Evolutionary conservation across 2,888 invertebrate species (phyloP), one percentile per base, ranked within the genome.

Genomic region (Gastrophysa polygoni): DNA sequence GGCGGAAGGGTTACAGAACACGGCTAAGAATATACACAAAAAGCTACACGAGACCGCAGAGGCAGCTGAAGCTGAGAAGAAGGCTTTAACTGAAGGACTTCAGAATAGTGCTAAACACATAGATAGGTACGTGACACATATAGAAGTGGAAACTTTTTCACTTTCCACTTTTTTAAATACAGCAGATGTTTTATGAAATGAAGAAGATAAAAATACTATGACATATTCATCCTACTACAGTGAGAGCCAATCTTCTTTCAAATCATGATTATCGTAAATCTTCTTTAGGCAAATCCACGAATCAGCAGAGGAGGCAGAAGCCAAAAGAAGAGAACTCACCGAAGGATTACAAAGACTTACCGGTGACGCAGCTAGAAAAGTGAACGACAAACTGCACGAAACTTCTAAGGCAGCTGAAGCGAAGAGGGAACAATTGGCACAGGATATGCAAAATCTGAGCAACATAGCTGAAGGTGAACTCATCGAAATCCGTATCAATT

Each of bases 331-430:
- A 24, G 57, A 81, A 82, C 84, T 81, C 32, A 78, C 79, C 44
- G 73, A 76, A 34, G 79, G 79, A 73, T 32, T 38, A 32, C 80
- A 2, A 77, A 80, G 58, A 79, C 75, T 3, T 47, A 63, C 67
- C 6, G 64, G 58, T 2, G 63, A 71, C 20, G 64, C 63, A 5
- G 66, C 67, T 34, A 54, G 34, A 24, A 82, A 85, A 11, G 85
- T 87, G 49, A 88, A 88, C 75, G 77, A 84, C 67, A 89, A 88
- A 80, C 78, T 89, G 1, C 57, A 63, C 61, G 63, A 66, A 46
- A 21, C 62, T 38, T 61, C 66, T 2, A 50, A 66, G 18, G 59
- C 61, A 17, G 63, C 59, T 24, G 63, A 66, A 34, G 51, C 48
- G 24, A 62, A 64, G 29, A 54, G 50, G 11, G 59, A 66, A 16